A percentile compares a stretch with the other conserved stretches of the same genome.
These are phyloP conservation scores for Loripinus fragilis DNA, from an alignment of 2,888 invertebrate genomes.

Conservation along the genomic window DNA sequence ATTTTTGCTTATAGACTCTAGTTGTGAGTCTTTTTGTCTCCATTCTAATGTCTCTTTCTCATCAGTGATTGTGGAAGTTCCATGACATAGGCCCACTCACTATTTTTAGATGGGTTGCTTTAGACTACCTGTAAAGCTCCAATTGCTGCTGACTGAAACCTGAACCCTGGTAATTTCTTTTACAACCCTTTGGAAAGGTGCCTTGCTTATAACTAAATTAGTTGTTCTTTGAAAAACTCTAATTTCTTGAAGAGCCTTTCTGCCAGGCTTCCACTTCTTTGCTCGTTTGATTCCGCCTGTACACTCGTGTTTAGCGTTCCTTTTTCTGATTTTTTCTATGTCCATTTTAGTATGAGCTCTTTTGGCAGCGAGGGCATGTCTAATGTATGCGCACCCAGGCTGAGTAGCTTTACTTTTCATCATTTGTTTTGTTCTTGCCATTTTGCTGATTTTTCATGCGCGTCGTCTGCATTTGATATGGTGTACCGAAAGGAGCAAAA, in stretches of 20 bases:
- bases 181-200: slow-evolving; percentile 49
- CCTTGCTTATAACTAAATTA: slow-evolving; percentile 34
- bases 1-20: no score
- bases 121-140: slow-evolving; percentile 42
- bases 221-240: slow-evolving; percentile 47
- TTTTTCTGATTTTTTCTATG: not conserved
- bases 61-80: no score
- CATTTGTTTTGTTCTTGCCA: slow-evolving; percentile 31
- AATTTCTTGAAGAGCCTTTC: slow-evolving; percentile 41
- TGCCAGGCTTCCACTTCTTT: slow-evolving; percentile 31
- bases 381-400: slow-evolving; percentile 28
- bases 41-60: no score
- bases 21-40: no score
- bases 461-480: slow-evolving; percentile 19
- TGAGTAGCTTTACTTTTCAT: not conserved
- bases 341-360: slow-evolving; percentile 16
- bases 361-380: slow-evolving; percentile 26
- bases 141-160: slow-evolving; percentile 44
- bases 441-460: not conserved
- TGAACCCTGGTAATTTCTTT: slow-evolving; percentile 31
- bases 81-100: no score
- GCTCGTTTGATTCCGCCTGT: slow-evolving; percentile 48
- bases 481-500: no score
- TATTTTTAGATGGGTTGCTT: no score
- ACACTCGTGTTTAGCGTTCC: not conserved